phyloP scores from a whole-genome alignment of 1,140 invertebrate genomes.

The Brachystomella parvula region DNA sequence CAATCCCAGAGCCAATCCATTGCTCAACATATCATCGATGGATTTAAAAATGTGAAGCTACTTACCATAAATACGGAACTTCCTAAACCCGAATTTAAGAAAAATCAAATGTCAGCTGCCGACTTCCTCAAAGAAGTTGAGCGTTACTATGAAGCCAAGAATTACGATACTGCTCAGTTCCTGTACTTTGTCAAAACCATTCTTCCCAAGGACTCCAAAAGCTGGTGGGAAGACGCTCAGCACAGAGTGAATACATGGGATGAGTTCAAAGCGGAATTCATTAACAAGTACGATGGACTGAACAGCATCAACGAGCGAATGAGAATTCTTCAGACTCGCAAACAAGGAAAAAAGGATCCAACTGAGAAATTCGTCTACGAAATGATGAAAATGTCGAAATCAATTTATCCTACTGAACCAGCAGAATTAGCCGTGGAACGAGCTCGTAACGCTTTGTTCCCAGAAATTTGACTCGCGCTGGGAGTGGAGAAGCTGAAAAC shows the following conservation, averaged over 20 bases:
- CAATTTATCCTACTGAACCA: slow-evolving; percentile 12
- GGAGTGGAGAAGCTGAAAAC: background rate
- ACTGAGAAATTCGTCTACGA: slow-evolving; percentile 20
- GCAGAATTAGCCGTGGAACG: background rate
- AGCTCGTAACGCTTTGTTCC: background rate
- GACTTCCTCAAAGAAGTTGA: background rate
- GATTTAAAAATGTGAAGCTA: background rate
- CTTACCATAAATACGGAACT: background rate
- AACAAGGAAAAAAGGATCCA: slow-evolving; percentile 16
- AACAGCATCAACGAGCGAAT: background rate
- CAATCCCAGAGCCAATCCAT: background rate
- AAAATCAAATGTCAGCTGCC: background rate
- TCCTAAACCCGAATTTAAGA: background rate
- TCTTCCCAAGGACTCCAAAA: background rate
- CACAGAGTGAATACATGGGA: background rate
- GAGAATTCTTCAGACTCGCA: background rate
- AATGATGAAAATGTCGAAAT: slow-evolving; percentile 19
- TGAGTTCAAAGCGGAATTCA: slow-evolving; percentile 7
- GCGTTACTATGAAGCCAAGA: background rate
- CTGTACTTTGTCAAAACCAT: background rate
- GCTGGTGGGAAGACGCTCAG: background rate
- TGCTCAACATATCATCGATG: background rate
- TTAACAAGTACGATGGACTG: slow-evolving; percentile 8
- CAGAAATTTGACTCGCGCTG: background rate
- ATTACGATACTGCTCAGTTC: background rate